A percentile compares a stretch with the other conserved stretches of the same genome.
phyloP scores from a whole-genome alignment of 1,140 invertebrate genomes.

The Trichonephila clavata region DNA sequence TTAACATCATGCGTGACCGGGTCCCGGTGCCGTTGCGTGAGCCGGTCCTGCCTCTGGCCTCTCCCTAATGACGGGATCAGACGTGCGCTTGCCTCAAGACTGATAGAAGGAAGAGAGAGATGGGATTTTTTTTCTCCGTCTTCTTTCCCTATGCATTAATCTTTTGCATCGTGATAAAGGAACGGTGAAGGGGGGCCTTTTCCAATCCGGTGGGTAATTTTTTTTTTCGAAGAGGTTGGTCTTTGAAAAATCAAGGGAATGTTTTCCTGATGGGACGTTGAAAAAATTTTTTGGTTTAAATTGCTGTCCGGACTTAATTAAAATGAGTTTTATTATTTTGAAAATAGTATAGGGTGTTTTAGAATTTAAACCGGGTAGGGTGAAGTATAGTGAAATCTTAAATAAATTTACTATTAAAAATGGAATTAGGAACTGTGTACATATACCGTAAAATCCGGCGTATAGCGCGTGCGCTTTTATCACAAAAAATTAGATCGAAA shows the following conservation, averaged over 20 bases:
- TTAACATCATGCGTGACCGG: slow-evolving; percentile 66
- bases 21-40: slow-evolving; percentile 38
- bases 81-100: neutral
- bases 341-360: no score
- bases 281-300: neutral
- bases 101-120: slow-evolving; percentile 33
- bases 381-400: no score
- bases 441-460: no score
- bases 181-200: neutral
- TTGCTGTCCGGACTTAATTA: no score
- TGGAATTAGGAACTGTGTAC: no score
- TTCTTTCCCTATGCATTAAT: slow-evolving; percentile 38
- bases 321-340: no score
- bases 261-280: neutral
- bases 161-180: slow-evolving; percentile 47
- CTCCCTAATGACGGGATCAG: slow-evolving; percentile 38
- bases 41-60: slow-evolving; percentile 21
- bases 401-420: no score
- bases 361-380: no score
- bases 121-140: slow-evolving; percentile 18
- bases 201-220: neutral
- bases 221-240: neutral
- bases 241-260: neutral
- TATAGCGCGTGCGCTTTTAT: no score
- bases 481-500: no score